Base-by-base conservation (phyloP, 1,140 invertebrate species). In the Frieseomelitta varia region DNA sequence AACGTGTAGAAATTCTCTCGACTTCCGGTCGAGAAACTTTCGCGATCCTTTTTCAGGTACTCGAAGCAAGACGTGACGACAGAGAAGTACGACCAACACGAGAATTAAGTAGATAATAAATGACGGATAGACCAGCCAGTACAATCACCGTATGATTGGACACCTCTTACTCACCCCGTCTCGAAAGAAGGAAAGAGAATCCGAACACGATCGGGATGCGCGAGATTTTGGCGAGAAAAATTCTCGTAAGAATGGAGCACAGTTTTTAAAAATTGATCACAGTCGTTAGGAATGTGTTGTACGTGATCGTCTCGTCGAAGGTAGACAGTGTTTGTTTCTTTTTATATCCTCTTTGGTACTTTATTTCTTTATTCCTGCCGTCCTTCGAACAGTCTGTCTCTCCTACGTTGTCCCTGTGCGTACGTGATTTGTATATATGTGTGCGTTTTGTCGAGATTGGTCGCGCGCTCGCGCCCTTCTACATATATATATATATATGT, bases 81-180 rank as follows among this genome's bases (percentile, higher is more conserved):
- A n/a, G 53, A 53, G n/a, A 21, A 19, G 19, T 8, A 27, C 1
- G 4, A 24, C 10, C 10, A 2, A 19, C 27, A 4, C 21, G 8
- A 34, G 14, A 56, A 75, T 10, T 2, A 75, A n/a, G 19, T 4
- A 34, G 0, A 56, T 15, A 1, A 10, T 14, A 24, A 17, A 56
- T 47, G 8, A 8, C 39, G 6, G 6, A 47, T 47, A 47, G 19
- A 34, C 63, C 67, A 79, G 56, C 56, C 67, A 72, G 55, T 73
- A 47, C 67, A 56, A 79, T 58, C 51, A 10, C 17, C 10, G 39
- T 30, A n/a, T n/a, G 17, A 39, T 15, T 10, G 39, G 39, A 47
- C 39, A 47, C 39, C 10, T 51, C 19, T 72, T 67, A 83, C 81
- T 83, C 30, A 83, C 47, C 34, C 47, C 34, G 39, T 76, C 21